Conservation (phyloP, 2,797 vertebrate species). For the Aplochiton taeniatus region DNA sequence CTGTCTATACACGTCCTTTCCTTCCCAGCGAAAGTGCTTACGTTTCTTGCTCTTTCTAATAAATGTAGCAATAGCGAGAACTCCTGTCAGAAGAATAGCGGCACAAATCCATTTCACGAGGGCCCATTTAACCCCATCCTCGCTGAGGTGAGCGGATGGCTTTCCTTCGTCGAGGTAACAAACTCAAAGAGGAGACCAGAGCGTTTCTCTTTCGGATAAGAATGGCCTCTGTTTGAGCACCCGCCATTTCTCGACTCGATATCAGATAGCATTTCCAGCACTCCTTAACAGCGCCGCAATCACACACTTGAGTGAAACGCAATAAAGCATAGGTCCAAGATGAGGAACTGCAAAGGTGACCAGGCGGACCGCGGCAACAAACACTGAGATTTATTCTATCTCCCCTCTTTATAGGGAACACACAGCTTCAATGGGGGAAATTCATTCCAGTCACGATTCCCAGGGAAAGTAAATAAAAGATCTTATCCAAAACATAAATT, state of each 20-base stretch:
- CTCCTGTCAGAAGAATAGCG: constrained; percentile 46
- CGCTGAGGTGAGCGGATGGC: constrained; percentile 19
- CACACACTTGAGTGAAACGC: constrained; percentile 53
- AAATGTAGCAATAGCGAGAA: constrained; percentile 54
- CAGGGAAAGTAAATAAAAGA: background rate
- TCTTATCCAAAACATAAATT: background rate
- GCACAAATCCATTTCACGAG: constrained; percentile 42
- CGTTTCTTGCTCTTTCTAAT: constrained; percentile 56
- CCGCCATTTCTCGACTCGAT: constrained; percentile 18
- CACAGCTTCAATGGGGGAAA: constrained; percentile 1
- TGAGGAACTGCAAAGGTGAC: constrained; percentile 51
- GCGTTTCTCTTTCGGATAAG: constrained; percentile 41
- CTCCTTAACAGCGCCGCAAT: constrained; percentile 31
- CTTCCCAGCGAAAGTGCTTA: constrained; percentile 54
- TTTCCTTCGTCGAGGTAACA: constrained; percentile 22
- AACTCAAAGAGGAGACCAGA: constrained; percentile 29
- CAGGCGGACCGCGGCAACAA: constrained; percentile 31
- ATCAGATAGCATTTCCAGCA: constrained; percentile 30
- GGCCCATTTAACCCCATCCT: background rate
- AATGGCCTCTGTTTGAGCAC: constrained; percentile 47
- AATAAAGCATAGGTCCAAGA: constrained; percentile 37
- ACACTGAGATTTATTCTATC: constrained; percentile 25
- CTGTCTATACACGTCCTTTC: constrained; percentile 20
- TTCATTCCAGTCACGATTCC: background rate
- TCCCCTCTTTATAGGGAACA: background rate